Percentiles rank a stretch among this genome's conserved stretches.
Evolutionary conservation across 2,888 invertebrate genomes (phyloP).

Genomic region (Pachliopta kotzebuea): DNA sequence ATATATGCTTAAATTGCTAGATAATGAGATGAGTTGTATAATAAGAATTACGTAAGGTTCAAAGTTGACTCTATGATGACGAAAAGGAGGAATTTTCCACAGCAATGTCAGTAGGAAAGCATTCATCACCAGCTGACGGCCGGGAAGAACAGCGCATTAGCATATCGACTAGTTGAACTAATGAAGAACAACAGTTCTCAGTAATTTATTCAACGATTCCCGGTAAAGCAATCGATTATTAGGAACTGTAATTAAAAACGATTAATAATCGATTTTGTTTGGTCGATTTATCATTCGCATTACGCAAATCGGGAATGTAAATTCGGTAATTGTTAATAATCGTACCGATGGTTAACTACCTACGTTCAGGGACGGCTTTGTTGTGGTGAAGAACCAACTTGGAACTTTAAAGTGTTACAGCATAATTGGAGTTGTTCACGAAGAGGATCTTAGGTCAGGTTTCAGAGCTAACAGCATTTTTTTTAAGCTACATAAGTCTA

Average conservation of each 20-base stretch:
- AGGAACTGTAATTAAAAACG: neutral
- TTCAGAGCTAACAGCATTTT: no score
- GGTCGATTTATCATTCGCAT: slow-evolving; percentile 10
- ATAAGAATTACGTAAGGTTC: no score
- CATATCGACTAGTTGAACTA: neutral
- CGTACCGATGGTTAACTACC: neutral
- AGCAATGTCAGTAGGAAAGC: slow-evolving; percentile 1
- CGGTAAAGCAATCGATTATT: slow-evolving; percentile 5
- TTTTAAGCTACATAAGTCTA: no score
- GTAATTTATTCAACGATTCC: slow-evolving; percentile 7
- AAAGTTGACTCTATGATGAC: neutral
- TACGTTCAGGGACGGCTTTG: no score
- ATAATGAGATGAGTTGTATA: no score
- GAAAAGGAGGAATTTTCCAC: neutral
- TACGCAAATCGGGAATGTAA: neutral
- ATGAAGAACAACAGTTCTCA: neutral
- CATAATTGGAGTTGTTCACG: no score
- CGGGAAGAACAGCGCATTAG: neutral
- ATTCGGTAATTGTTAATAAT: slow-evolving; percentile 4
- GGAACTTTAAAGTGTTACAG: no score
- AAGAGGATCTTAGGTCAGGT: no score
- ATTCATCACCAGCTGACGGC: neutral
- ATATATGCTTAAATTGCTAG: no score
- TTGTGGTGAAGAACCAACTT: no score
- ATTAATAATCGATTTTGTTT: slow-evolving; percentile 11